Base-by-base conservation (phyloP, 1,140 invertebrate genomes). In the Drosophila asahinai region DNA sequence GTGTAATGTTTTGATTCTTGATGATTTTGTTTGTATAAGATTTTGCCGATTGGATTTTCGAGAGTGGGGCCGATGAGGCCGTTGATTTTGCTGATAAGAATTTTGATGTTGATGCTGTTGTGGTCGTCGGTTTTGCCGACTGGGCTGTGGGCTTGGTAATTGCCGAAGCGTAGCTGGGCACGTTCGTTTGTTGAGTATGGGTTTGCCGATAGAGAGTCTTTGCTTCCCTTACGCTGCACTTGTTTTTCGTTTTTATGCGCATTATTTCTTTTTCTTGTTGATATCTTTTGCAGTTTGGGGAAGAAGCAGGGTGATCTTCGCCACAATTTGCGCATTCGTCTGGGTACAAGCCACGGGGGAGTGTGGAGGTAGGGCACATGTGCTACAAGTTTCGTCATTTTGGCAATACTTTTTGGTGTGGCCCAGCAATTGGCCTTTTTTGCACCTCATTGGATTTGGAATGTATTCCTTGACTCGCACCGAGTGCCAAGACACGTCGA, bases 381-480 rank as follows among this genome's bases (percentile, higher is more conserved):
- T 45, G 7, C 7, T 8, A 8, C n/a, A 17, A 17, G 42, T 17
- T 45, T 15, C 5, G 7, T 17, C 42, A 55, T 45, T 51, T 43
- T 59, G 38, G 57, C 57, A 30, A 59, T 27, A 43, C 40, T 59
- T 45, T 65, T 52, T 27, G 42, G 47, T 47, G 36, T 48, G 42
- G 42, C 42, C 42, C 15, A 45, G 42, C 6, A n/a, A n/a, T 47
- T 57, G 63, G 40, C 63, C 58, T 19, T 38, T 17, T 45, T 47
- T 66, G 52, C 63, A 66, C n/a, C 65, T n/a, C 65, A 60, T 68
- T 45, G 65, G 45, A 57, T 59, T 68, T n/a, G 55, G 65, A 22
- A 60, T 30, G n/a, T 60, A 68, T 59, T 60, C 55, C 19, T n/a
- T n/a, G 25, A 67, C 65, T 27, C 42, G 42, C 19, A 47, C 51